Percentiles rank a stretch among this genome's conserved stretches.
These are phyloP conservation scores for Dromiciops gliroides DNA, from an alignment of 2,113 vertebrate genomes.

Conservation along the genomic window DNA sequence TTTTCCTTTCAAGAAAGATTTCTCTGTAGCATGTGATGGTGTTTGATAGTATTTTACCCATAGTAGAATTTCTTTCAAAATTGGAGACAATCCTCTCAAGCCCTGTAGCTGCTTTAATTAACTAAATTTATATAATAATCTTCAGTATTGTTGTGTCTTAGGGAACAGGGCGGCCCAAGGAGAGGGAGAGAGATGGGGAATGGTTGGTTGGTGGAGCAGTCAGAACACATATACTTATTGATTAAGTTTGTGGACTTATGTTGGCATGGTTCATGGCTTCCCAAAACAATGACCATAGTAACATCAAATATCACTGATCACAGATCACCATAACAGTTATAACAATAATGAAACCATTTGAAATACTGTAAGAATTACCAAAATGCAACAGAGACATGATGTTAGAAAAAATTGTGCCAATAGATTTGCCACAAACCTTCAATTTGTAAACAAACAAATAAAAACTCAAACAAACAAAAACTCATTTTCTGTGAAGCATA, in stretches of 20 bases:
- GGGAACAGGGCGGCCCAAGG: background rate
- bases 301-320: background rate
- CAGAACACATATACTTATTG: background rate
- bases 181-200: background rate
- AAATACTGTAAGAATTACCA: background rate
- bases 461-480: background rate
- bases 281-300: background rate
- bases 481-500: background rate
- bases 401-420: background rate
- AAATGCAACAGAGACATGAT: background rate
- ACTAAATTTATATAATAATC: background rate
- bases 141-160: background rate
- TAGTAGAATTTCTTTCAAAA: background rate
- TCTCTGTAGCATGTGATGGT: too few species aligned
- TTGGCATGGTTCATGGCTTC: background rate
- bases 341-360: background rate
- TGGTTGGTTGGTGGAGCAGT: background rate
- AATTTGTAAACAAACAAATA: background rate
- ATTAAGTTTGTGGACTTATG: background rate
- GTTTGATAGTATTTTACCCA: background rate
- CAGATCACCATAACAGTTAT: background rate
- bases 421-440: background rate
- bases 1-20: background rate
- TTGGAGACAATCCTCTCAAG: too few species aligned
- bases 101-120: too few species aligned